Percentiles rank a stretch among this genome's conserved stretches.
Conservation (phyloP, 2,888 invertebrate species). For the Siphlonurus alternatus region DNA sequence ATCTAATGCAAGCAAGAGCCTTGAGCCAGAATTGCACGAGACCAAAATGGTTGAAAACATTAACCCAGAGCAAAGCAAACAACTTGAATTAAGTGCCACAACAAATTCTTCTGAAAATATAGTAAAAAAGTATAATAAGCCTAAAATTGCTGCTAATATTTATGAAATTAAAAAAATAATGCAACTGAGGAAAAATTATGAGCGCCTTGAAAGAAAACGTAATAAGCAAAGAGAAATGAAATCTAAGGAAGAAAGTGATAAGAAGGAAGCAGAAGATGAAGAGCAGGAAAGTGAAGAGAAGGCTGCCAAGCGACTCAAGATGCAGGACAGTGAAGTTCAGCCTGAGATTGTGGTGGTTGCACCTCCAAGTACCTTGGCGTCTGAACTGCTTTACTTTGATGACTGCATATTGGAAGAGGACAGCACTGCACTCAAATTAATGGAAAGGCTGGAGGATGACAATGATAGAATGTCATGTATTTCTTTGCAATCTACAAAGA, state of each 20-base stretch:
- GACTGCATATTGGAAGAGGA: background rate
- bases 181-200: background rate
- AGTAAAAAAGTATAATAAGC: too few species aligned
- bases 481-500: background rate
- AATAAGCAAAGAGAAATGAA: background rate
- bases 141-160: background rate
- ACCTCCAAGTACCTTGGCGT: background rate
- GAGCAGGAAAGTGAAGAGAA: background rate
- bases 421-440: too few species aligned
- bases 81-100: too few species aligned
- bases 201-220: background rate
- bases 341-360: background rate
- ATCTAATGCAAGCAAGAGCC: too few species aligned
- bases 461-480: background rate
- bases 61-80: too few species aligned
- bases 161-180: background rate
- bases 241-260: background rate
- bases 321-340: background rate
- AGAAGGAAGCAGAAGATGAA: background rate
- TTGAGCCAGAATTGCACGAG: too few species aligned
- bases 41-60: too few species aligned
- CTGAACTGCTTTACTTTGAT: too few species aligned
- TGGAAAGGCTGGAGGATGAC: too few species aligned
- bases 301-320: too few species aligned
- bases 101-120: too few species aligned